Evolutionary conservation across 2,113 vertebrate genomes (phyloP), one percentile per base, ranked within the genome.

Genomic region (Cottus gobio): DNA sequence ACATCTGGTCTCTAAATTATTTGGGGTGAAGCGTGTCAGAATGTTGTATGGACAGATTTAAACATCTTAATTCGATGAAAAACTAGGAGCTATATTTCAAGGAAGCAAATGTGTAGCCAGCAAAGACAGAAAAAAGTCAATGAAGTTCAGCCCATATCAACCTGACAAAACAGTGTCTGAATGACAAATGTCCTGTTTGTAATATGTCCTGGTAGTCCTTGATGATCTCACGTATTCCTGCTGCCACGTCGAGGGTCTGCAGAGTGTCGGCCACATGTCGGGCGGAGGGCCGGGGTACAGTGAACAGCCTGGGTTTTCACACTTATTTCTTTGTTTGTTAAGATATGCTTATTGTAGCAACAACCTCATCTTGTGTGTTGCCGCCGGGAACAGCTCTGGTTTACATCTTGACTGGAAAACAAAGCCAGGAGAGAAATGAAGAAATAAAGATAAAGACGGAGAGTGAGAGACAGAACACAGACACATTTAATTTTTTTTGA

Each of bases 111-210:
- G 15, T 44, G n/a, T 44, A 50, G 37, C 11, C n/a, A 20, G 18
- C 44, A 61, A 65, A 71, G 77, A 75, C 20, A 74, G 31, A 82
- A 68, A 73, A 71, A 24, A n/a, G 24, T 79, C 34, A 84, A 86
- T 80, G 67, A 75, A 79, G 37, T 80, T 84, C 28, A 75, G 56
- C 12, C 22, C 52, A 62, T 67, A 70, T 65, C 60, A 89, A 65
- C 15, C 67, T 78, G 66, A 87, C 74, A 78, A 88, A 90, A 90
- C 84, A 91, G 56, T 89, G 74, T 88, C 88, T 67, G 22, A 67
- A 80, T 85, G 78, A 87, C 42, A 78, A 77, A 90, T 83, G 66
- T 57, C 67, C 60, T 92, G 88, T 90, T 62, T 89, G 42, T 62
- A 77, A 90, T 87, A 71, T 13, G 58, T 80, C 46, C 57, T 15